phyloP scores from a whole-genome alignment of 2,113 vertebrate genomes.

The Ondatra zibethicus region DNA sequence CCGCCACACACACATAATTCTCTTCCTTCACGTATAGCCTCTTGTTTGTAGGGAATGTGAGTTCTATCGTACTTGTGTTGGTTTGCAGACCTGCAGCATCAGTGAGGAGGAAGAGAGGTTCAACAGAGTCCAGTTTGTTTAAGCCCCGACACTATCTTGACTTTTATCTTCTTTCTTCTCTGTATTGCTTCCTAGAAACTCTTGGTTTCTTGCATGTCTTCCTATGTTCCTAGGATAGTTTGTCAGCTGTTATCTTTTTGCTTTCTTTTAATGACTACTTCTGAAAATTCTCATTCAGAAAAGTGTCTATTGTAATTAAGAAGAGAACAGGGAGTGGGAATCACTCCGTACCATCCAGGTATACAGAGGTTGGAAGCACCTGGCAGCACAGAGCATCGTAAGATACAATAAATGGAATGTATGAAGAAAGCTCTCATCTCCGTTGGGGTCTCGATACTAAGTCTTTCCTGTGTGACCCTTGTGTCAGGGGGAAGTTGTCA shows the following conservation, averaged over 20 bases:
- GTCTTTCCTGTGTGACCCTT: not conserved
- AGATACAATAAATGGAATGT: not conserved
- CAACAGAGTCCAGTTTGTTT: not conserved
- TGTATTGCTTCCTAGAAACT: not conserved
- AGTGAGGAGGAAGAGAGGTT: not conserved
- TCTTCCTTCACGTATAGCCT: not conserved
- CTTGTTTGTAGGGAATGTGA: not conserved
- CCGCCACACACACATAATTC: not conserved
- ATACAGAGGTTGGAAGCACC: not conserved
- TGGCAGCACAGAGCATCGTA: accelerated
- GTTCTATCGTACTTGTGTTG: not conserved
- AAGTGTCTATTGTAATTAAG: not conserved
- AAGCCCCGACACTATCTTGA: not conserved
- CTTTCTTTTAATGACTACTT: not conserved
- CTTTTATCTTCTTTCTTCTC: not conserved
- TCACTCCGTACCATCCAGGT: not conserved
- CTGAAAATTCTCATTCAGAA: constrained; percentile 29
- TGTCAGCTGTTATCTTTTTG: not conserved
- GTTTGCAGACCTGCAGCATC: not conserved
- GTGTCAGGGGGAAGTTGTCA: not conserved
- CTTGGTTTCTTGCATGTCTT: not conserved
- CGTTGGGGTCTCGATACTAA: not conserved
- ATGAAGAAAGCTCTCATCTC: not conserved
- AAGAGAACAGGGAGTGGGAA: not conserved
- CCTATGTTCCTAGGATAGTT: not conserved